A percentile compares a stretch with the other conserved stretches of the same genome.
phyloP scores from a whole-genome alignment of 2,113 vertebrate genomes.

The Podocnemis expansa region DNA sequence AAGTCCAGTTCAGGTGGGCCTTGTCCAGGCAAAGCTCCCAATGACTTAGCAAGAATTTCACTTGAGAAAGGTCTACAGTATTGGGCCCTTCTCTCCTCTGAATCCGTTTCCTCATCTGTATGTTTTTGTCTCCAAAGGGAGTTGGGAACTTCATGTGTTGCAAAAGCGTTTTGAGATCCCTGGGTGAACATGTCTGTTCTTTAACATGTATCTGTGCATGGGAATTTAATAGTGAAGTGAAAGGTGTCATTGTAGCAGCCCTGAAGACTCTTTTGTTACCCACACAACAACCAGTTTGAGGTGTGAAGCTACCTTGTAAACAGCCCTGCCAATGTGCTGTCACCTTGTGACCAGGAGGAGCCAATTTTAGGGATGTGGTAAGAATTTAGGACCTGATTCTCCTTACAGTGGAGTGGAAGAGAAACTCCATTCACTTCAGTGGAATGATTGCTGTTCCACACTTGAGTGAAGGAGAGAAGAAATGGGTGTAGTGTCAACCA shows the following conservation, averaged over 20 bases:
- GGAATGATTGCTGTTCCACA: neutral
- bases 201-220: neutral
- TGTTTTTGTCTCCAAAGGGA: neutral
- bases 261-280: neutral
- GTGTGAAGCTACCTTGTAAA: neutral
- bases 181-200: neutral
- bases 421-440: neutral
- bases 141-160: neutral
- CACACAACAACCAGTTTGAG: neutral
- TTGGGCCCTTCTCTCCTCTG: neutral
- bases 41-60: neutral
- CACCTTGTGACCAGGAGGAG: neutral
- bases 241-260: neutral
- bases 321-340: neutral
- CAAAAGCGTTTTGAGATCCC: neutral
- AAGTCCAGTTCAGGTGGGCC: neutral
- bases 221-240: neutral
- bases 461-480: neutral
- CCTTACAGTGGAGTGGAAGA: neutral
- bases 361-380: neutral
- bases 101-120: too few species aligned
- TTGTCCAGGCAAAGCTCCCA: neutral
- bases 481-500: neutral
- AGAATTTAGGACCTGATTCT: neutral
- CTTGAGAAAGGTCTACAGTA: neutral